A percentile compares a stretch with the other conserved stretches of the same genome.
Conservation (phyloP, 2,888 invertebrate species). For the Masnerella sp. region DNA sequence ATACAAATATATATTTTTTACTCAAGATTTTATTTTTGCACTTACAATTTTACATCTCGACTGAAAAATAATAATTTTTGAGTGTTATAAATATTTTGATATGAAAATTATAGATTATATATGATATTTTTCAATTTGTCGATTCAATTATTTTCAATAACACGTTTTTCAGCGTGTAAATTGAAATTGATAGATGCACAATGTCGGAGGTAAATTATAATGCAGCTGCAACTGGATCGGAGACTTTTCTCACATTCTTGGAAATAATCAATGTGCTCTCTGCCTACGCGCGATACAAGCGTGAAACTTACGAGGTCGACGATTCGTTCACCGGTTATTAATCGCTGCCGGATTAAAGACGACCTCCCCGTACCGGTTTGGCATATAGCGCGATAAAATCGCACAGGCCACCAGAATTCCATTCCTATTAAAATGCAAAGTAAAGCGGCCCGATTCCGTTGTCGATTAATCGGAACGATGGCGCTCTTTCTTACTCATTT, state of each 20-base stretch:
- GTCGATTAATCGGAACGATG: conserved; percentile 58
- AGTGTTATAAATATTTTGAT: too few relatives aligned
- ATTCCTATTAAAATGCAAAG: conserved; percentile 63
- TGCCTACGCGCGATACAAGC: conserved; percentile 63
- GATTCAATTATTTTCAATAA: too few relatives aligned
- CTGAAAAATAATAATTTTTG: too few relatives aligned
- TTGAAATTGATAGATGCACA: too few relatives aligned
- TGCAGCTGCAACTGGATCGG: conserved; percentile 26
- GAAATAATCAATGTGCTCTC: conserved; percentile 62
- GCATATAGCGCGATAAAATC: conserved; percentile 60
- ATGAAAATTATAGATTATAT: too few relatives aligned
- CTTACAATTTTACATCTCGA: too few relatives aligned
- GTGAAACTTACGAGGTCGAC: conserved; percentile 64
- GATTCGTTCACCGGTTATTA: conserved; percentile 68
- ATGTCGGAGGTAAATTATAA: conserved; percentile 8
- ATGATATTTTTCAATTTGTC: too few relatives aligned
- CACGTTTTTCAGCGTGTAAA: too few relatives aligned
- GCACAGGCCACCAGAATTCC: conserved; percentile 62
- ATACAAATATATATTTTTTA: too few relatives aligned
- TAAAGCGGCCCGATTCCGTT: conserved; percentile 60
- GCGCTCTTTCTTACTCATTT: conserved; percentile 52
- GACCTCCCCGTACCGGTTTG: conserved; percentile 68
- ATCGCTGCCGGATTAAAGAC: conserved; percentile 69
- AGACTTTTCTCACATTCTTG: conserved; percentile 63
- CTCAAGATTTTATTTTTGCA: too few relatives aligned